Conservation (phyloP, 2,888 invertebrate species). For the Ennomos erosarius region DNA sequence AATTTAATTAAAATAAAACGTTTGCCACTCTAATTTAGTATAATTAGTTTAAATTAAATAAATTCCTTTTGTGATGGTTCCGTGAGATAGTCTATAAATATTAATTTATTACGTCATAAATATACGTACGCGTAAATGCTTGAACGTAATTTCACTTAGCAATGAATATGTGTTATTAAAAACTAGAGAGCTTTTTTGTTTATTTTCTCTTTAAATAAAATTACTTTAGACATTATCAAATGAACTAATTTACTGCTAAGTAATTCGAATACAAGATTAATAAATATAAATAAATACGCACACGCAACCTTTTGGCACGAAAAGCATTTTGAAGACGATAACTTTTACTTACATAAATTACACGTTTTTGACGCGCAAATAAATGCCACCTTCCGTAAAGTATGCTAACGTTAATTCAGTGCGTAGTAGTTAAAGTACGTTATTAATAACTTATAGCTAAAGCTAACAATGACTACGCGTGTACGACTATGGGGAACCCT, state of each 20-base stretch:
- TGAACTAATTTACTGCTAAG: conserved; percentile 16
- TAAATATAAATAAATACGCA: conserved; percentile 45
- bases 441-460: conserved; percentile 57
- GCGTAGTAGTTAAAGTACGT: conserved; percentile 18
- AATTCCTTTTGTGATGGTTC: conserved; percentile 21
- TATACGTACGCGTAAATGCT: conserved; percentile 11
- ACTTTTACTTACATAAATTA: background rate
- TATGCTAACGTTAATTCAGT: conserved; percentile 9
- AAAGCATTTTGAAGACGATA: conserved; percentile 36
- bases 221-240: conserved; percentile 33
- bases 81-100: background rate
- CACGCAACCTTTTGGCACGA: conserved; percentile 54
- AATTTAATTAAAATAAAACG: conserved; percentile 6
- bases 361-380: conserved; percentile 5
- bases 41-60: conserved; percentile 1
- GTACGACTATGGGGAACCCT: conserved; percentile 57
- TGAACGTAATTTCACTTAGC: conserved; percentile 34
- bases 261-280: conserved; percentile 38
- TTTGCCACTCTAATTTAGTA: background rate
- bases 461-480: conserved; percentile 75
- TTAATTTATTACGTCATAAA: background rate
- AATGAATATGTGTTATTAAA: conserved; percentile 68
- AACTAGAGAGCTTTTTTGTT: conserved; percentile 67
- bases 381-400: conserved; percentile 5
- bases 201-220: conserved; percentile 43